Conservation (phyloP, 1,140 invertebrate species). For the Euura lappo region DNA sequence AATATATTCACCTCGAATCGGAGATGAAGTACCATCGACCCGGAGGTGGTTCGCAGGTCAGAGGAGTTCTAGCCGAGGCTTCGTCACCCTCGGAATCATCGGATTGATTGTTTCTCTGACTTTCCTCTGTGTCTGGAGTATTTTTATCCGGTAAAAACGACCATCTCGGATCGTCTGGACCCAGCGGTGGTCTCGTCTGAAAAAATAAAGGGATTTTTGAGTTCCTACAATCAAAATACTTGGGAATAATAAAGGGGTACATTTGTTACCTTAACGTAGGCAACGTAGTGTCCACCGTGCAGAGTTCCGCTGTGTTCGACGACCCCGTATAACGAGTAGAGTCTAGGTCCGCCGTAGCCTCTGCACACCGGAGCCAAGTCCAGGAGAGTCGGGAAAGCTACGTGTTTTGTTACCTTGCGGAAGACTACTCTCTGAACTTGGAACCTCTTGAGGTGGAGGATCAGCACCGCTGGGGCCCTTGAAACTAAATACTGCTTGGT, state of each 20-base stretch:
- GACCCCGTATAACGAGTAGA: conserved; percentile 93
- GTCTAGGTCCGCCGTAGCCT: conserved; percentile 70
- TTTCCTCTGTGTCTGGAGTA: conserved; percentile 57
- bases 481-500: conserved; percentile 92
- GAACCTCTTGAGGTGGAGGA: conserved; percentile 93
- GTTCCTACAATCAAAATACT: conserved; percentile 10
- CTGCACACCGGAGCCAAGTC: conserved; percentile 93
- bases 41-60: conserved; percentile 63
- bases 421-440: conserved; percentile 69
- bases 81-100: conserved; percentile 60
- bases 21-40: conserved; percentile 94
- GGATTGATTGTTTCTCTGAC: conserved; percentile 41
- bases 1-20: conserved; percentile 69
- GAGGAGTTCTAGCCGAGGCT: conserved; percentile 42
- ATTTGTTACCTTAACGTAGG: conserved; percentile 80
- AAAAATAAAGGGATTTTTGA: conserved; percentile 22
- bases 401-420: conserved; percentile 83
- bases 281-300: conserved; percentile 94
- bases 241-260: neutral
- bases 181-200: conserved; percentile 60
- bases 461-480: conserved; percentile 89
- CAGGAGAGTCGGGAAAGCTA: conserved; percentile 86
- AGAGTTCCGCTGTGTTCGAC: conserved; percentile 93
- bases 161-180: conserved; percentile 68
- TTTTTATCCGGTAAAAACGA: conserved; percentile 68